Conservation (phyloP, 2,888 invertebrate genomes). For the Ophion ellenae region DNA sequence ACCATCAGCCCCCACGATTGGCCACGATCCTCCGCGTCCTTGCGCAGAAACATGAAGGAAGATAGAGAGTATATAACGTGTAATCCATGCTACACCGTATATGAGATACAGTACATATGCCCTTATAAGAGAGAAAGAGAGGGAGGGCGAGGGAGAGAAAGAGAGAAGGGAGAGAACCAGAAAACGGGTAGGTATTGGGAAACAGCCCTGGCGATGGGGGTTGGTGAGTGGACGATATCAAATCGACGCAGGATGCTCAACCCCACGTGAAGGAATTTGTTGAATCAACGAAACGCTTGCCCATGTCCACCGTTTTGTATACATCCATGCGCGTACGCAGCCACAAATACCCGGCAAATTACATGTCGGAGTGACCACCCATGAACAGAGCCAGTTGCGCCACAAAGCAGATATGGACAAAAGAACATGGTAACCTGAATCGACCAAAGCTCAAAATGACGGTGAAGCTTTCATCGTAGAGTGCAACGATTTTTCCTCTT, state of each 20-base stretch:
- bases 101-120: neutral
- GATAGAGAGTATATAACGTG: slow-evolving; percentile 32
- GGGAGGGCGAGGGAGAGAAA: neutral
- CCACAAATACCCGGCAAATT: too few species aligned
- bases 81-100: slow-evolving; percentile 10
- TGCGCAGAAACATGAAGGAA: slow-evolving; percentile 44
- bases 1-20: slow-evolving; percentile 54
- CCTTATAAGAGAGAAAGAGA: slow-evolving; percentile 2
- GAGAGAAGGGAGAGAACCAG: slow-evolving; percentile 8
- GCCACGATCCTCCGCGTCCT: slow-evolving; percentile 38
- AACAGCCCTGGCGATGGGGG: slow-evolving; percentile 33
- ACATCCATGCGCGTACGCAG: neutral
- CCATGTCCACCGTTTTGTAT: slow-evolving; percentile 55
- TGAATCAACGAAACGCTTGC: slow-evolving; percentile 69
- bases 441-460: too few species aligned
- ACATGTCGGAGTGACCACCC: too few species aligned
- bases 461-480: too few species aligned
- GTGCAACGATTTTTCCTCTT: too few species aligned
- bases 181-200: slow-evolving; percentile 53
- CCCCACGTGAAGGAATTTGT: slow-evolving; percentile 58
- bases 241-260: slow-evolving; percentile 38
- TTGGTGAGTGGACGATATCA: slow-evolving; percentile 39
- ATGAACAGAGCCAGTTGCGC: too few species aligned
- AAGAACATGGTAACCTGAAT: too few species aligned
- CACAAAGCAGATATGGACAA: too few species aligned